Conservation (phyloP, 2,888 invertebrate genomes). For the Orthosia cruda region DNA sequence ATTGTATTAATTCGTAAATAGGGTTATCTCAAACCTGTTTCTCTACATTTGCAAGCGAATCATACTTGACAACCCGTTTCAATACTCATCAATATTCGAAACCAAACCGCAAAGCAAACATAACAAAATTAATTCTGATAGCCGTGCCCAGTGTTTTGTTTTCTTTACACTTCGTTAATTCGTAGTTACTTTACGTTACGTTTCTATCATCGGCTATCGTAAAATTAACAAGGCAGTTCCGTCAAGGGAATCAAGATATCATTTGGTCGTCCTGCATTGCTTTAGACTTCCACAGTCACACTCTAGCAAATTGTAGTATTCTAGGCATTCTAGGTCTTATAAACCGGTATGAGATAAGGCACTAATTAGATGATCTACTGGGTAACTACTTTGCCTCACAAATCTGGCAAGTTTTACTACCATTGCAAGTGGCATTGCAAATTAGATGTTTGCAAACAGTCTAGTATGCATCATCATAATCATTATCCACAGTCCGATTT, state of each 20-base stretch:
- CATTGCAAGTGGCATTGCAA: background rate
- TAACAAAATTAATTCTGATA: constrained; percentile 9
- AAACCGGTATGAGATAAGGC: constrained; percentile 10
- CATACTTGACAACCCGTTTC: constrained; percentile 33
- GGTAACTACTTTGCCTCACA: background rate
- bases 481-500: too few relatives aligned
- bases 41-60: constrained; percentile 17
- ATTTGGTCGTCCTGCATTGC: background rate
- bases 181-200: too few relatives aligned
- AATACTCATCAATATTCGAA: constrained; percentile 22
- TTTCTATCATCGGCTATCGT: constrained; percentile 5
- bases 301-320: background rate
- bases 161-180: constrained; percentile 17
- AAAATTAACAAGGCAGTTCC: constrained; percentile 8
- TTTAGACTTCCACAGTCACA: constrained; percentile 1
- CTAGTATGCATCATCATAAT: too few relatives aligned
- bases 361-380: constrained; percentile 6
- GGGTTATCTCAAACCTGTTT: constrained; percentile 39
- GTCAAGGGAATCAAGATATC: background rate
- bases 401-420: background rate
- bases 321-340: background rate
- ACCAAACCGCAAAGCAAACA: constrained; percentile 24
- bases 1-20: constrained; percentile 19
- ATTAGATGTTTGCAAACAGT: too few relatives aligned
- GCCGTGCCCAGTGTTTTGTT: constrained; percentile 10